phyloP scores from a whole-genome alignment of 2,797 vertebrate species.

The Triplophysa yarkandensis region DNA sequence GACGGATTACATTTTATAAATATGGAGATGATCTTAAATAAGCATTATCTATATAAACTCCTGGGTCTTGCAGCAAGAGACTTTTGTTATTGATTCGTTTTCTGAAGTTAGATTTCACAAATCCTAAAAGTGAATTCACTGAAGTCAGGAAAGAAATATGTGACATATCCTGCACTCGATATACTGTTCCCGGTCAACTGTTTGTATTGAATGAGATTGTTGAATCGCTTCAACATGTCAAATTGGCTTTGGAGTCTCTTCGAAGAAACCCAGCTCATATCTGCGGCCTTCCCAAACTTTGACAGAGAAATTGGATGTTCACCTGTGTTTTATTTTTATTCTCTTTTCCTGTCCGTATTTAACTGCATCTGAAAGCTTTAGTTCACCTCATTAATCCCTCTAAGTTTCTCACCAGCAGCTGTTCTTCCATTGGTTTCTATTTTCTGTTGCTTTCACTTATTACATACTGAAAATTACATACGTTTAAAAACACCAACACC shows the following conservation, averaged over 20 bases:
- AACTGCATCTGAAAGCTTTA: background rate
- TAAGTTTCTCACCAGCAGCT: background rate
- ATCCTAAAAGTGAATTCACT: background rate
- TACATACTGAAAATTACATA: too few relatives aligned
- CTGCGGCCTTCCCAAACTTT: background rate
- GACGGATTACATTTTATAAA: too few relatives aligned
- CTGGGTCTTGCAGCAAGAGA: too few relatives aligned
- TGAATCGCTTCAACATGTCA: constrained; percentile 28
- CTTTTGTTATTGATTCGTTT: constrained; percentile 14
- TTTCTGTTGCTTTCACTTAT: too few relatives aligned
- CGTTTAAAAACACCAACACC: too few relatives aligned
- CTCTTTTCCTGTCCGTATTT: background rate
- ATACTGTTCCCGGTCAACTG: constrained; percentile 15
- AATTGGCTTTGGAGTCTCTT: constrained; percentile 12
- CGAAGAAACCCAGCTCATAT: too few relatives aligned
- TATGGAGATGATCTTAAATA: too few relatives aligned
- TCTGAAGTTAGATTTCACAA: constrained; percentile 3
- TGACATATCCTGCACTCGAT: constrained; percentile 14
- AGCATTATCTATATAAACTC: constrained; percentile 5
- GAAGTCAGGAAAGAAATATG: too few relatives aligned
- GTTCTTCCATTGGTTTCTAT: background rate
- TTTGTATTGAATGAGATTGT: constrained; percentile 24
- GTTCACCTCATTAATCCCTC: background rate
- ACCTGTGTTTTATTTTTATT: background rate
- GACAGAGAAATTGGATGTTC: too few relatives aligned